Conservation (phyloP, 2,113 vertebrate species). For the Carlito syrichta region DNA sequence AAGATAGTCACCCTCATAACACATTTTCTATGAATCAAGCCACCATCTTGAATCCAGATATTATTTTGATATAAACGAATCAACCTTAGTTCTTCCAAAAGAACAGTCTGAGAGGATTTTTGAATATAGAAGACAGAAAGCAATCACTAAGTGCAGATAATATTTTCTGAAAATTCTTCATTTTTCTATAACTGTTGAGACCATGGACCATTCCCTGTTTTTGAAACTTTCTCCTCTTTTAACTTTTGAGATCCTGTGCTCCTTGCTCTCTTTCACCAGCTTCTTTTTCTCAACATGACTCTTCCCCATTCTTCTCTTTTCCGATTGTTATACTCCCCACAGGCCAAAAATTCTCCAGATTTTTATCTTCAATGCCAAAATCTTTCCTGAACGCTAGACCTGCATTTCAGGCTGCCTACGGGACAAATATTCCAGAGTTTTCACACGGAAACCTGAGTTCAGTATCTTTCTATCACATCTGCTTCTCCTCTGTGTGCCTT, state of each 20-base stretch:
- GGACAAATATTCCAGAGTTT: not conserved
- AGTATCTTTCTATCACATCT: not conserved
- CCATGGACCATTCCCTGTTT: too few species aligned
- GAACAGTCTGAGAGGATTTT: not conserved
- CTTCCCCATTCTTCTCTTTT: not conserved
- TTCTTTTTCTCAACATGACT: not conserved
- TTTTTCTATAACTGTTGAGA: not conserved
- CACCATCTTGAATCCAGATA: not conserved
- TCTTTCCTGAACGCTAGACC: not conserved
- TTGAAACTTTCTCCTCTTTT: not conserved
- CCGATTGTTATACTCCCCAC: not conserved
- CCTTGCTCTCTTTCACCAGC: not conserved
- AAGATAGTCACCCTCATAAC: too few species aligned
- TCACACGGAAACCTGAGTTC: not conserved
- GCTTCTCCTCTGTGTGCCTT: not conserved
- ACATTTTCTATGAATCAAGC: too few species aligned
- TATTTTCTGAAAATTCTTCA: not conserved
- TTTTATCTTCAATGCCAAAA: not conserved
- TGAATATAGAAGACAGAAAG: conserved; percentile 16
- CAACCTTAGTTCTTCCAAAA: not conserved
- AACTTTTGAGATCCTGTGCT: not conserved
- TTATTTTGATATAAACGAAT: not conserved
- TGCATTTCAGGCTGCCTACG: not conserved
- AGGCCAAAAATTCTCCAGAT: not conserved
- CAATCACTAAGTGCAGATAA: not conserved